phyloP scores from a whole-genome alignment of 2,113 vertebrate species.

The Colinus virginianus region DNA sequence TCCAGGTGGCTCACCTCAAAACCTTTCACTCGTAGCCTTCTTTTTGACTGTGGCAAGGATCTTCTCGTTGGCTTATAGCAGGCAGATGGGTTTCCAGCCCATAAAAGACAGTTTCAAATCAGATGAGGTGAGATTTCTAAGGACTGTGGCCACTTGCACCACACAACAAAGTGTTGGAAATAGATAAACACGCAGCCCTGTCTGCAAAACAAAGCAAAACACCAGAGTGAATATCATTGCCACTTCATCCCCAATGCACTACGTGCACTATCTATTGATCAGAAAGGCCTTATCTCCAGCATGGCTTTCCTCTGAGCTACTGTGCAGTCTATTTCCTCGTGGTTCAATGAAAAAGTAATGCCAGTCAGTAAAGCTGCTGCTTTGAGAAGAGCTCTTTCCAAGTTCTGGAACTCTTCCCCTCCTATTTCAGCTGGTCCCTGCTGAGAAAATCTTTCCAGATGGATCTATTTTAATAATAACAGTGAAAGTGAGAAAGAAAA shows the following conservation, averaged over 20 bases:
- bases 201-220: not conserved
- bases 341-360: not conserved
- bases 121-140: not conserved
- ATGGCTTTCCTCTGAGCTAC: not conserved
- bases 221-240: not conserved
- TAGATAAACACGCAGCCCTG: not conserved
- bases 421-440: not conserved
- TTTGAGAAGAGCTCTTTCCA: not conserved
- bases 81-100: not conserved
- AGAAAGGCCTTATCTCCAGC: not conserved
- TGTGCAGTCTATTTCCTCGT: not conserved
- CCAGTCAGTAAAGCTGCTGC: not conserved
- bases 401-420: not conserved
- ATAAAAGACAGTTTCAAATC: fast-evolving
- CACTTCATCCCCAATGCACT: not conserved
- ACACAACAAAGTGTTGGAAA: not conserved
- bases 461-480: not conserved
- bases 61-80: not conserved
- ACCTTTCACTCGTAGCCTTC: not conserved
- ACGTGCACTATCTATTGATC: not conserved
- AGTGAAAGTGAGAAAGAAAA: not conserved
- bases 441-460: not conserved
- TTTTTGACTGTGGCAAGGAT: not conserved
- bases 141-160: not conserved
- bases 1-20: not conserved